phyloP scores from a whole-genome alignment of 2,113 vertebrate genomes.

The Crotalus horridus region DNA sequence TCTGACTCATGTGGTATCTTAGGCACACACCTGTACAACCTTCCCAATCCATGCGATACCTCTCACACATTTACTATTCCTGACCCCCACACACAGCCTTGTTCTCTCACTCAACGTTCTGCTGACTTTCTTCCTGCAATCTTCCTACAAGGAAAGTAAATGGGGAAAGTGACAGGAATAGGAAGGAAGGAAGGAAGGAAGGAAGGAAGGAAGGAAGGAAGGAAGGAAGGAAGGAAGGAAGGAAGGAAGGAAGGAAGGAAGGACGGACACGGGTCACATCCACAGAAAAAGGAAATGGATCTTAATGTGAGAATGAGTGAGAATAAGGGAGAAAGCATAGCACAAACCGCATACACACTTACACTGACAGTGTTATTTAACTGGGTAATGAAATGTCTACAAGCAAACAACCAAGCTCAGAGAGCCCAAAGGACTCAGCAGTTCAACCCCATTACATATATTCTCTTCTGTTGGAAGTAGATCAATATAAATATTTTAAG shows the following conservation, averaged over 20 bases:
- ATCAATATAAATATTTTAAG: background rate
- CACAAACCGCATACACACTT: background rate
- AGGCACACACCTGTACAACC: background rate
- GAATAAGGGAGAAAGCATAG: background rate
- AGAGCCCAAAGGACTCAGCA: background rate
- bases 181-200: too few species aligned
- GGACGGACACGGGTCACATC: background rate
- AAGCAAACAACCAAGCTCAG: background rate
- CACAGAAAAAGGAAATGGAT: background rate
- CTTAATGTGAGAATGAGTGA: background rate
- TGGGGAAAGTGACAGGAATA: background rate
- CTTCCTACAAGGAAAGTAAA: background rate
- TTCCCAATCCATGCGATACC: background rate
- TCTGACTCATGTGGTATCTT: background rate
- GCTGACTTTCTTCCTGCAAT: background rate
- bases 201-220: too few species aligned
- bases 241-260: too few species aligned
- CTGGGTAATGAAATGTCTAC: background rate
- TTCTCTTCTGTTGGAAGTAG: background rate
- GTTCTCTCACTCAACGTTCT: background rate
- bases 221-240: too few species aligned
- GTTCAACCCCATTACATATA: background rate
- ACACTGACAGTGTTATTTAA: background rate
- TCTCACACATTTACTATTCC: too few species aligned
- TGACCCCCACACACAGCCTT: background rate